phyloP scores from a whole-genome alignment of 2,113 vertebrate genomes.

The Grammomys dolichurus region DNA sequence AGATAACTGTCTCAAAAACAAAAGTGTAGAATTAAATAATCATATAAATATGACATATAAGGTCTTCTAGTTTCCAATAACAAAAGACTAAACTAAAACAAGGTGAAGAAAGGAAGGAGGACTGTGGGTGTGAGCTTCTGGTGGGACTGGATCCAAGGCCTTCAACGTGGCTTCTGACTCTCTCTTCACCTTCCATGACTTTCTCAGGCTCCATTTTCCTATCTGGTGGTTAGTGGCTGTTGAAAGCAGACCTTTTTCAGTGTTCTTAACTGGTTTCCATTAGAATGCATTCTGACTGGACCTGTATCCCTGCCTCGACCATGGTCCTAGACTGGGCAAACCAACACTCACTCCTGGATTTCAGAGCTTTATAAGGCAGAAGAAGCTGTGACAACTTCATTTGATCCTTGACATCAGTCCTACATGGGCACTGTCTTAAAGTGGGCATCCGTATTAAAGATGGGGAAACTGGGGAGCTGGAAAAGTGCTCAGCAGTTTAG shows the following conservation, averaged over 20 bases:
- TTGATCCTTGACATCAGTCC: no score
- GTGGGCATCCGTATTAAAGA: no score
- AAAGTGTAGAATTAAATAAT: background rate
- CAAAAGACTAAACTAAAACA: background rate
- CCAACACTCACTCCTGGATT: no score
- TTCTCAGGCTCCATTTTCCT: background rate
- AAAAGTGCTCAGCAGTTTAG: background rate
- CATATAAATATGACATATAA: background rate
- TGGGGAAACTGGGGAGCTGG: no score
- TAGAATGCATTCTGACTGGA: background rate
- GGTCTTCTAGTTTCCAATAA: background rate
- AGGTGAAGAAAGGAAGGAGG: background rate
- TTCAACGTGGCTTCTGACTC: no score
- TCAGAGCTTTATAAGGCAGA: no score
- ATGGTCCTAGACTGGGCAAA: no score
- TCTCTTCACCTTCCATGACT: background rate
- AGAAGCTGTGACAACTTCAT: no score
- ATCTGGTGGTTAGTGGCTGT: background rate
- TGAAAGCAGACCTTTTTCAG: background rate
- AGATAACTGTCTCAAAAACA: background rate
- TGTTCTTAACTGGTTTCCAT: background rate
- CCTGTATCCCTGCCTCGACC: background rate
- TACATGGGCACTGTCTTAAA: no score
- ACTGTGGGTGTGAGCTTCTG: background rate
- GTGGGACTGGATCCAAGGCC: background rate